A percentile compares a stretch with the other conserved stretches of the same genome.
phyloP scores from a whole-genome alignment of 2,113 vertebrate species.

The Daboia siamensis region DNA sequence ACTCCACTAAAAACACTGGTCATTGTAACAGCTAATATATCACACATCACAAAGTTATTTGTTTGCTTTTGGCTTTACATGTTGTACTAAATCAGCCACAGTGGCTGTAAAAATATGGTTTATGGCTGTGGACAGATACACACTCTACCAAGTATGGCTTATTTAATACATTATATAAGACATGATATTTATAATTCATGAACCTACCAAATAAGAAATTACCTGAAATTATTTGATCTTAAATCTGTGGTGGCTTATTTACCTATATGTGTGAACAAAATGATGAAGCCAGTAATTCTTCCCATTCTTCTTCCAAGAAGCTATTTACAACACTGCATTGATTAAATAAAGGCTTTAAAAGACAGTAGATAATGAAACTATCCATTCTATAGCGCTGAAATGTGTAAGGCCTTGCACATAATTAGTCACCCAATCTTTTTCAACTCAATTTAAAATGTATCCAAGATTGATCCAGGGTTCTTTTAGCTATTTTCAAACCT shows the following conservation, averaged over 20 bases:
- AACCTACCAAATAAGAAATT: background rate
- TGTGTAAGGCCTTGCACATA: background rate
- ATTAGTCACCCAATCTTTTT: background rate
- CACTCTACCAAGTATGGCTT: background rate
- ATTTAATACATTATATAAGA: background rate
- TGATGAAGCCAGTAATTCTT: background rate
- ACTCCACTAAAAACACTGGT: background rate
- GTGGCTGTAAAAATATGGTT: background rate
- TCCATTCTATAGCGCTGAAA: background rate
- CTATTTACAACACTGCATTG: background rate
- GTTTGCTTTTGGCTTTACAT: background rate
- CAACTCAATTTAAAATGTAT: background rate
- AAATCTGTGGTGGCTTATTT: background rate
- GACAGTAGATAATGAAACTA: background rate
- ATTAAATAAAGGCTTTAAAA: too few relatives aligned
- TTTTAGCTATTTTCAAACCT: background rate
- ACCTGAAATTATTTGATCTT: background rate
- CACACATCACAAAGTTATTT: background rate
- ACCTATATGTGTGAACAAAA: background rate
- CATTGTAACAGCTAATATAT: background rate
- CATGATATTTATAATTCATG: background rate
- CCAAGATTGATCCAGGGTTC: background rate
- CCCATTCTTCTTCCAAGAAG: background rate
- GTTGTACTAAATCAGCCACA: background rate
- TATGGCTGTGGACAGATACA: background rate